Conservation (phyloP, 2,888 invertebrate species). For the Sesamia inferens region DNA sequence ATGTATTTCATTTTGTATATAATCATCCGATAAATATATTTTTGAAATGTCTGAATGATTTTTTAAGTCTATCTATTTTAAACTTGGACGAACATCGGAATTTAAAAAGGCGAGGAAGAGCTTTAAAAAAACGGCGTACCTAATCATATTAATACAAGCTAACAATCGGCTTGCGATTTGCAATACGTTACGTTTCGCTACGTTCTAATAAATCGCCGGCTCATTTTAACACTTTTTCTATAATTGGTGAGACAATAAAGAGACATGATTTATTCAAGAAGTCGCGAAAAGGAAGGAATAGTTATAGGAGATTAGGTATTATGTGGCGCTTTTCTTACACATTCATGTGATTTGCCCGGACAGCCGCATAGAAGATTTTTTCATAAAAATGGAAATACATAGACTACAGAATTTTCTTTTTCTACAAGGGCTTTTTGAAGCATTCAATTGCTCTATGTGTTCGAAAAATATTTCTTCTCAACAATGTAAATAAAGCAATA, state of each 20-base stretch:
- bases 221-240: not conserved
- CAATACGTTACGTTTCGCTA: not conserved
- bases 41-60: not conserved
- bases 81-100: not conserved
- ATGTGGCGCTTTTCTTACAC: conserved; percentile 14
- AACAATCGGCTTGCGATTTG: not conserved
- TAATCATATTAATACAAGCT: not conserved
- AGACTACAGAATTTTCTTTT: not conserved
- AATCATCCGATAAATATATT: not conserved
- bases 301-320: conserved; percentile 2
- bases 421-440: conserved; percentile 7
- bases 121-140: not conserved
- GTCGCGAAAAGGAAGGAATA: conserved; percentile 20
- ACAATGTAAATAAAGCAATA: too few species aligned
- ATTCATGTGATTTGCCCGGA: conserved; percentile 10
- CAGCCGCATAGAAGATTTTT: conserved; percentile 27
- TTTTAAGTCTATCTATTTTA: not conserved
- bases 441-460: too few species aligned
- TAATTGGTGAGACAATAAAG: not conserved
- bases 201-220: not conserved
- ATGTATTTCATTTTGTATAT: not conserved
- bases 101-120: not conserved
- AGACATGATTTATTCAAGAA: conserved; percentile 26
- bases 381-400: conserved; percentile 26
- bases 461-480: too few species aligned